Evolutionary conservation across 2,797 vertebrate genomes (phyloP), one percentile per base, ranked within the genome.

Genomic region (Odontamblyopus lacepedii): DNA sequence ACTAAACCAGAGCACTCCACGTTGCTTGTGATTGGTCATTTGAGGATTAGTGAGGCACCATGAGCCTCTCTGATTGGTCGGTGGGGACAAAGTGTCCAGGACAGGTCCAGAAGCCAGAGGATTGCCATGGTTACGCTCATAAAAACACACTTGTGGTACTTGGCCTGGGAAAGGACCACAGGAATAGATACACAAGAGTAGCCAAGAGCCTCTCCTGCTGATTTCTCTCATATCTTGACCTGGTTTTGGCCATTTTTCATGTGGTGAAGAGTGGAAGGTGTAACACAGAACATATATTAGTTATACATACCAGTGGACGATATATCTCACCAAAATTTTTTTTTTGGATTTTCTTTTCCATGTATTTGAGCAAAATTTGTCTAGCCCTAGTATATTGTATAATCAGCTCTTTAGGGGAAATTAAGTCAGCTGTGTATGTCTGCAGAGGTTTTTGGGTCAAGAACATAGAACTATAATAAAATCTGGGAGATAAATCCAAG

Each of bases 151-250:
- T 84, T 79, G 78, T 87, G 78, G 86, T 78, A 89, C 87, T 89
- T 69, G 81, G 81, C 85, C 89, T 93, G 91, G 90, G 92, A 92
- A 92, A 92, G 84, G 79, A 93, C 93, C 93, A 93, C 93, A 93
- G 90, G 92, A 91, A 92, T 89, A 87, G 78, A 84, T 89, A 84
- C 85, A 80, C 71, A 75, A 72, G 78, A 4, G 64, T 6, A 66
- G 64, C 83, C 81, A 84, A 88, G 83, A 78, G 86, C 82, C 72
- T 79, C 69, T 72, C 84, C 76, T 72, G 78, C 67, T 74, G 79
- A 87, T 88, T 87, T 74, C 81, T 84, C 79, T 82, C 82, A 83
- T 78, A 75, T 87, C 78, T 72, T 76, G 78, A 84, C 80, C 83
- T 84, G 77, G 83, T 81, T 82, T 69, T 69, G 83, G 63, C 63